Evolutionary conservation across 2,113 vertebrate species (phyloP).

Genomic region (Artemisiospiza belli): DNA sequence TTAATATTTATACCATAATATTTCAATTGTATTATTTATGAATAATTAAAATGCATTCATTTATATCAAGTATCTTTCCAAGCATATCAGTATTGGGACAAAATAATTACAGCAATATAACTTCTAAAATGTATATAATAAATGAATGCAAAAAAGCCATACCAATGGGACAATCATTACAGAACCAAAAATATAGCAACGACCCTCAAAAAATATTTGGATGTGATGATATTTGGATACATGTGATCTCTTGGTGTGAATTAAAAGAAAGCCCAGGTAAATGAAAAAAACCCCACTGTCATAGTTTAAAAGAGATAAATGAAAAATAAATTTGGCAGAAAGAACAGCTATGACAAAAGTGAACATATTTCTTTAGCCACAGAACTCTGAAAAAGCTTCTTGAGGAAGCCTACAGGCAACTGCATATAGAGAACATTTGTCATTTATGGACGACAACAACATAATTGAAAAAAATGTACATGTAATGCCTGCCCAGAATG

Average conservation of each 20-base stretch:
- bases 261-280: background rate
- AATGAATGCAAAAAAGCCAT: background rate
- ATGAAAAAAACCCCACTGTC: background rate
- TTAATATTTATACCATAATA: background rate
- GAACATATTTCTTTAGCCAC: constrained; percentile 5
- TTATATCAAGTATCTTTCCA: background rate
- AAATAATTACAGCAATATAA: constrained; percentile 11
- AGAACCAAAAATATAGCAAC: constrained; percentile 1
- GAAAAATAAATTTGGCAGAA: background rate
- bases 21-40: background rate
- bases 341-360: background rate
- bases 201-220: constrained; percentile 34
- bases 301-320: constrained; percentile 26
- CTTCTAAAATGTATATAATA: constrained; percentile 41
- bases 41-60: no score
- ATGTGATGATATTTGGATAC: constrained; percentile 20
- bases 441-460: constrained; percentile 16
- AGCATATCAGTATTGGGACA: constrained; percentile 45
- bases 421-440: constrained; percentile 9
- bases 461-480: constrained; percentile 71
- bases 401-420: background rate
- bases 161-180: constrained; percentile 42
- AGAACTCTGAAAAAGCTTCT: background rate
- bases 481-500: constrained; percentile 61
- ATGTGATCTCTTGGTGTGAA: constrained; percentile 68